These are phyloP conservation scores for Onychostruthus taczanowskii DNA, from an alignment of 2,113 vertebrate genomes.

Conservation along the genomic window DNA sequence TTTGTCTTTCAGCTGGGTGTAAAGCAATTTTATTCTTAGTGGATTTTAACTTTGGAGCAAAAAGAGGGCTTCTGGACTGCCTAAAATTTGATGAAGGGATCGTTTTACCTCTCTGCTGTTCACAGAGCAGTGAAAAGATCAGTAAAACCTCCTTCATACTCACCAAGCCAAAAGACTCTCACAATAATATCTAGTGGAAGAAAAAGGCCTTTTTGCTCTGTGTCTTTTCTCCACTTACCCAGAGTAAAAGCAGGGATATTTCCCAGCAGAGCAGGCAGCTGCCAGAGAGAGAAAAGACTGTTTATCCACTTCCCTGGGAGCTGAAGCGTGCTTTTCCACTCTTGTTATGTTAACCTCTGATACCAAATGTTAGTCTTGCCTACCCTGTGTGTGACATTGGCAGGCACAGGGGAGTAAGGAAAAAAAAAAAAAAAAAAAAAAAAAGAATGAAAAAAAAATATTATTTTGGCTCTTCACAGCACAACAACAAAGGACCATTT, in stretches of 20 bases:
- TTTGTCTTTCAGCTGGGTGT: not conserved
- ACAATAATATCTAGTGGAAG: not conserved
- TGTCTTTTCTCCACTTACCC: not conserved
- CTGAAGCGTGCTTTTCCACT: not conserved
- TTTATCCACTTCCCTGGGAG: not conserved
- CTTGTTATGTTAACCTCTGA: constrained; percentile 27
- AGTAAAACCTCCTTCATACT: not conserved
- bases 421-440: not conserved
- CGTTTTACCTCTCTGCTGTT: not conserved
- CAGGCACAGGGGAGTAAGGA: not conserved
- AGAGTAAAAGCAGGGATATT: not conserved
- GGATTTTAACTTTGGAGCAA: not conserved
- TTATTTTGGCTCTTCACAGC: not conserved
- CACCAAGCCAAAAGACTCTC: not conserved
- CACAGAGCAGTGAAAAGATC: not conserved
- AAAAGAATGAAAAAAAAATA: not conserved
- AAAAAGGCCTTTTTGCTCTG: not conserved
- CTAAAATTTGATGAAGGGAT: not conserved
- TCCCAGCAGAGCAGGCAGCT: not conserved
- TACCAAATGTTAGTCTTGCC: not conserved
- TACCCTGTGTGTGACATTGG: not conserved
- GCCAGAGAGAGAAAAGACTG: not conserved
- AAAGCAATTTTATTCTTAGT: not conserved
- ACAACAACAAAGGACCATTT: not conserved
- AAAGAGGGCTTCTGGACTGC: not conserved